Evolutionary conservation across 2,888 invertebrate genomes (phyloP).

Genomic region (Brachycybe producta): DNA sequence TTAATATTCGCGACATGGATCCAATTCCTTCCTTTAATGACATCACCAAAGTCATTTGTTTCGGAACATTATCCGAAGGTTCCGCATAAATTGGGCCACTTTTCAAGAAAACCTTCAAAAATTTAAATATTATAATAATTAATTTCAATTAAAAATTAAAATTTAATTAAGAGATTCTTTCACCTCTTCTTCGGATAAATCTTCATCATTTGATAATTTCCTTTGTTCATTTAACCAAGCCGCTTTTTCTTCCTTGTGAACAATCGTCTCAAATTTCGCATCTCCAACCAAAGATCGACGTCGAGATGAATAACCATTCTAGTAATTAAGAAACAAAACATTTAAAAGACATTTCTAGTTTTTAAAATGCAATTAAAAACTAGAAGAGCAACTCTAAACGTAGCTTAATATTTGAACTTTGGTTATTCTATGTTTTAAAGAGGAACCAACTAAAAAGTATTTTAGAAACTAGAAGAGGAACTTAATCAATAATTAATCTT

Average conservation of each 20-base stretch:
- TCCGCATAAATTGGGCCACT: conserved; percentile 48
- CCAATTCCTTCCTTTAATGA: conserved; percentile 15
- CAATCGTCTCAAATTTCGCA: conserved; percentile 90
- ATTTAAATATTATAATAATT: neutral
- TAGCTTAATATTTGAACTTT: too few species aligned
- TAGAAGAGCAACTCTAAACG: too few species aligned
- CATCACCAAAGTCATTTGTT: conserved; percentile 9
- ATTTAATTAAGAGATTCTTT: conserved; percentile 23
- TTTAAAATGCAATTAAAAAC: neutral
- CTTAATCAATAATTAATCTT: too few species aligned
- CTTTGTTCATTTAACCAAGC: conserved; percentile 48
- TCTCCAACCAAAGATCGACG: conserved; percentile 93
- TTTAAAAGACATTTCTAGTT: neutral
- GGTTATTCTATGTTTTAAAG: too few species aligned
- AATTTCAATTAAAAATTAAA: neutral
- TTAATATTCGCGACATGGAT: conserved; percentile 2
- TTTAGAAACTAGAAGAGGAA: too few species aligned
- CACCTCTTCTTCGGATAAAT: conserved; percentile 27
- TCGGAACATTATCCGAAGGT: conserved; percentile 61
- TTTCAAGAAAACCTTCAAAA: conserved; percentile 14
- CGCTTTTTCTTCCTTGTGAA: conserved; percentile 89
- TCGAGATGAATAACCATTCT: conserved; percentile 95
- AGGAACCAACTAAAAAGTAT: too few species aligned
- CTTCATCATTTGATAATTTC: conserved; percentile 24
- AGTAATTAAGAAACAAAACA: too few species aligned